Evolutionary conservation across 2,888 invertebrate genomes (phyloP), one percentile per base, ranked within the genome.

Genomic region (Automeris io): DNA sequence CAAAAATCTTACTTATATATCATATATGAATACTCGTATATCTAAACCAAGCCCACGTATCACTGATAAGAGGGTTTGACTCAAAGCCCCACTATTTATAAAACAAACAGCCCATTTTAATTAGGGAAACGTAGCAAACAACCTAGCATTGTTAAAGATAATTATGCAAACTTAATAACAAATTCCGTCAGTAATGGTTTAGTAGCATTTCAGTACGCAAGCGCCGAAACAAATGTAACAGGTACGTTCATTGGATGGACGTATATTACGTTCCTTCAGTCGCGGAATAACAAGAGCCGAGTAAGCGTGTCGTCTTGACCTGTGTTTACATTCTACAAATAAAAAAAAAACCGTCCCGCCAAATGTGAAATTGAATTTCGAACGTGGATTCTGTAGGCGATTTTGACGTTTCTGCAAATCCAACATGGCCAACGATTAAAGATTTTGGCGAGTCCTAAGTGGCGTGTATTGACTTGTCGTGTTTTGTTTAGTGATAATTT

Each of bases 401-500:
- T 36, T 44, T 42, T 29, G 41, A 31, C 36, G 25, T 49, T 53
- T 38, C 43, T 42, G 18, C 42, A 35, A 47, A 51, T 49, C 37
- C 46, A 49, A 58, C 49, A 57, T 60, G 49, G 57, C 51, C 51
- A 41, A 46, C 40, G 39, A 33, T 49, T 42, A 40, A 37, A 57
- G 57, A 56, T 63, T 64, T 46, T 60, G 55, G 49, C 51, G 48
- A 48, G 47, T 60, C 35, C 47, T 54, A 56, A 62, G 65, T 67
- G 69, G 45, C 54, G 60, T 65, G 66, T 75, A 77, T 76, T 75
- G 73, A 78, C 73, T 71, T 76, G 71, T 65, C 48, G 68, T 77
- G 73, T 76, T 72, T 77, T 75, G 77, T 66, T 76, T 71, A 57
- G 77, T 79, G 75, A 72, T 73, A 70, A 70, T 62, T 59, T 62